A percentile compares a stretch with the other conserved stretches of the same genome.
phyloP scores from a whole-genome alignment of 2,113 vertebrate species.

The Onychorhynchus coronatus region DNA sequence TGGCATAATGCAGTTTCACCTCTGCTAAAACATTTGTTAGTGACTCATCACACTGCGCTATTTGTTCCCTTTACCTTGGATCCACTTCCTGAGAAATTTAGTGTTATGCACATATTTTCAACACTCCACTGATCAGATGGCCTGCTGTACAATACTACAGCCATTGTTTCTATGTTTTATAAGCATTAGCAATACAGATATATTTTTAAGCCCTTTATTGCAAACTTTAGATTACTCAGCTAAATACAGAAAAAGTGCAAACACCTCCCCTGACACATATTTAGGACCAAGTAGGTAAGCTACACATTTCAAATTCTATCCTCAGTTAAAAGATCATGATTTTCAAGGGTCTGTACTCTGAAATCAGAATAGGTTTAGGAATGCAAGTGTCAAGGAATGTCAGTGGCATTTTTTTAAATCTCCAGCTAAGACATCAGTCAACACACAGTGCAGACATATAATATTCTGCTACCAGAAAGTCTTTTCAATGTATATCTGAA shows the following conservation, averaged over 20 bases:
- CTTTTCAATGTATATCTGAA: neutral
- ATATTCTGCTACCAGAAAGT: neutral
- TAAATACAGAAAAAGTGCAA: neutral
- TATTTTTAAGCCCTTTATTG: neutral
- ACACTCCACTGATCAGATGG: neutral
- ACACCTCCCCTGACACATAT: neutral
- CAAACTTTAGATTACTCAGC: neutral
- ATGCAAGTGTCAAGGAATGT: neutral
- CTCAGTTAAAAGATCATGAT: neutral
- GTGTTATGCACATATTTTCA: neutral
- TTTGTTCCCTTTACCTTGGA: slow-evolving; percentile 41
- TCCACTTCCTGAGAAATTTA: slow-evolving; percentile 4
- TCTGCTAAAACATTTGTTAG: slow-evolving; percentile 57
- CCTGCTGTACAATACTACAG: neutral
- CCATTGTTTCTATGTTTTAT: neutral
- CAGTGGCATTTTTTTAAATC: neutral
- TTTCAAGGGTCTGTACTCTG: neutral
- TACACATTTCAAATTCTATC: neutral
- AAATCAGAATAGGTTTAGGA: neutral
- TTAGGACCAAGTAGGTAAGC: neutral
- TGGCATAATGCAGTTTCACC: slow-evolving; percentile 60
- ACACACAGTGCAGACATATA: neutral
- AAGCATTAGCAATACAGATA: neutral
- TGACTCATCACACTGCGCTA: slow-evolving; percentile 36
- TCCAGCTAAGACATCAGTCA: neutral